Percentiles rank a stretch among this genome's conserved stretches.
phyloP scores from a whole-genome alignment of 2,113 vertebrate species.

The pig (Sus scrofa) region T2T-Sscrofa CM000825.6:66674001-66674500 shows the following conservation, averaged over 20 bases:
- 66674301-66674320: background rate
- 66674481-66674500: no score
- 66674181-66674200: background rate
- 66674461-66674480: no score
- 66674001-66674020: no score
- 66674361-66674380: background rate
- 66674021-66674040: no score
- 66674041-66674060: no score
- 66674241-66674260: background rate
- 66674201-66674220: background rate
- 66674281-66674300: background rate
- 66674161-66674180: background rate
- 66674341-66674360: background rate
- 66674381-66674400: background rate
- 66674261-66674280: background rate
- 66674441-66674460: background rate
- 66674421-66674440: background rate
- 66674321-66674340: background rate
- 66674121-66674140: background rate
- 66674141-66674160: background rate
- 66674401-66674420: background rate
- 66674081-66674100: no score
- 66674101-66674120: background rate
- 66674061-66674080: no score
- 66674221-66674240: background rate